These are phyloP conservation scores for Oncorhynchus tshawytscha DNA, from an alignment of 2,113 vertebrate species.

Conservation along the genomic window DNA sequence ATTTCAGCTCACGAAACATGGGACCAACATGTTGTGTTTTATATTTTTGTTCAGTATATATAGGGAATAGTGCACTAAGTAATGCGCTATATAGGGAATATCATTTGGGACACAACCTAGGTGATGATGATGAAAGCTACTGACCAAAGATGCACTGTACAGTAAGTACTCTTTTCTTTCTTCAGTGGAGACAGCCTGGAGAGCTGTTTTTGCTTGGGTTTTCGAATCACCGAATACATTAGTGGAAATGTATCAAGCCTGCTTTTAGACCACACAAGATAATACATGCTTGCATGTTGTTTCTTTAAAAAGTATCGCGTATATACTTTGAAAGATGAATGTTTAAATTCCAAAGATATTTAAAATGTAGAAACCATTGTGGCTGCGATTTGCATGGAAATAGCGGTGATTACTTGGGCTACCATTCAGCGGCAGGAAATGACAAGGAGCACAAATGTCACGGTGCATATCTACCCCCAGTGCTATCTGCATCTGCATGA, in stretches of 20 bases:
- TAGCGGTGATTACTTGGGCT: slow-evolving; percentile 46
- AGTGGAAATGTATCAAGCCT: slow-evolving; percentile 62
- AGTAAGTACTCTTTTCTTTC: slow-evolving; percentile 38
- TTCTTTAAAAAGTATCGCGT: slow-evolving; percentile 40
- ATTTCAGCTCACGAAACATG: too few relatives aligned
- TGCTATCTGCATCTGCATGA: slow-evolving; percentile 34
- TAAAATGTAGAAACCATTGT: slow-evolving; percentile 43
- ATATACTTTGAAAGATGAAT: slow-evolving; percentile 56
- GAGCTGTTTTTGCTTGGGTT: slow-evolving; percentile 21
- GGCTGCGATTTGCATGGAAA: slow-evolving; percentile 58
- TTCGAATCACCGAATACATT: slow-evolving; percentile 47
- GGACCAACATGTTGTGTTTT: too few relatives aligned
- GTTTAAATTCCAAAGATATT: slow-evolving; percentile 55
- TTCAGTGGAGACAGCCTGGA: slow-evolving; percentile 39
- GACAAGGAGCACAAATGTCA: slow-evolving; percentile 66
- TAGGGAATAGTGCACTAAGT: too few relatives aligned
- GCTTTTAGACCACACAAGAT: slow-evolving; percentile 58
- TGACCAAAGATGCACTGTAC: slow-evolving; percentile 12
- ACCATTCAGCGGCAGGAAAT: slow-evolving; percentile 46
- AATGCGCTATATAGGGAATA: too few relatives aligned
- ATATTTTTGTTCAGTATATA: too few relatives aligned
- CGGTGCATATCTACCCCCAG: slow-evolving; percentile 62
- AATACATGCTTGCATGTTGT: slow-evolving; percentile 60
- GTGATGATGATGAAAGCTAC: slow-evolving; percentile 48
- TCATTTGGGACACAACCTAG: neutral